Base-by-base conservation (phyloP, 2,888 invertebrate species). In the Idaea straminata region DNA sequence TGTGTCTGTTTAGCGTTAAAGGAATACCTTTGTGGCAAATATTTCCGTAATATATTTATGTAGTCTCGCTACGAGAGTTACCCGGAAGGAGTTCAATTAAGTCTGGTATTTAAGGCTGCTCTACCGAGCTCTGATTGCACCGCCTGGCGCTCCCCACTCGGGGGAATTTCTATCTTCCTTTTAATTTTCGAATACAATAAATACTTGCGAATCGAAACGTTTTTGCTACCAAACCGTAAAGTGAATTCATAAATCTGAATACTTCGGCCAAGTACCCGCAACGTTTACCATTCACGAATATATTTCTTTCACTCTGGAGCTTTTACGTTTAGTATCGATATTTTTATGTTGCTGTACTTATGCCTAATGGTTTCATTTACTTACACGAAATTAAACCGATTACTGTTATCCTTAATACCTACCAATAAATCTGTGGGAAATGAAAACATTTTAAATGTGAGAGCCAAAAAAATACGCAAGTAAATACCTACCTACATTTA, bases 61-160 rank as follows among this genome's bases (percentile, higher is more conserved):
- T 88, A 87, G 84, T 82, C 75, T 74, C 78, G 79, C 77, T 59
- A 10, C 78, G 78, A 78, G 82, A 84, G 81, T 79, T 83, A 83
- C 81, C 86, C 89, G 90, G 90, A 89, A 90, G 89, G 88, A 82
- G 90, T 91, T 89, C 92, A 92, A 92, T 92, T 92, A 92, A 90
- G 88, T 84, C 84, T 90, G 91, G 91, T 89, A 92, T 92, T 92
- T 92, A 92, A 92, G 90, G 91, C 86, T 88, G 83, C 87, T 86
- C 88, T 83, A 83, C 83, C 85, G 84, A 85, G 83, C 88, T 83
- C 88, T 90, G 92, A 92, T 92, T 92, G 90, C 88, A 80, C 78
- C 83, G 69, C 66, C 69, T 62, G 66, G 59, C 83, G 76, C 81
- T 78, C 79, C 78, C 78, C 74, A 67, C 83, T 78, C 85, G 69